Conservation (phyloP, 2,888 invertebrate genomes). For the Trichopria drosophilae region DNA sequence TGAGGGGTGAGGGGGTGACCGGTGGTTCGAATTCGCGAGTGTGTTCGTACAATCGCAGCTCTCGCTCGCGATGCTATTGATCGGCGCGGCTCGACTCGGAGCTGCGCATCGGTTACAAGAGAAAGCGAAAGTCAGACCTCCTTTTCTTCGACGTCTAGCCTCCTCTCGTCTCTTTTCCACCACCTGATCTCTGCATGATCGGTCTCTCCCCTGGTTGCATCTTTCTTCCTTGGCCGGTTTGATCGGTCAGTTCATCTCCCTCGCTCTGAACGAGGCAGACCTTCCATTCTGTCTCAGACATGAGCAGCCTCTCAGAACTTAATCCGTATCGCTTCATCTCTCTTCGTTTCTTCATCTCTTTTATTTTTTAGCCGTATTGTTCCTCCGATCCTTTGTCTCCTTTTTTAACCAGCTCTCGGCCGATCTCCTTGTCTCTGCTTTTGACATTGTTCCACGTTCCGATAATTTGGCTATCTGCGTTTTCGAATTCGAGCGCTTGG, state of each 20-base stretch:
- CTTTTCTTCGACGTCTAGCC: constrained; percentile 46
- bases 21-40: constrained; percentile 8
- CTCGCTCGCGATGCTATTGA: too few relatives aligned
- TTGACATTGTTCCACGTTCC: too few relatives aligned
- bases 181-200: constrained; percentile 46
- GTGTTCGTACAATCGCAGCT: too few relatives aligned
- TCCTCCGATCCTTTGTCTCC: constrained; percentile 44
- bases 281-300: constrained; percentile 38
- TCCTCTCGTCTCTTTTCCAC: constrained; percentile 30
- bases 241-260: constrained; percentile 36
- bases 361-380: constrained; percentile 34
- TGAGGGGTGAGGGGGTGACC: constrained; percentile 4
- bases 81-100: constrained; percentile 45
- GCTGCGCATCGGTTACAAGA: constrained; percentile 39
- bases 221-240: constrained; percentile 42
- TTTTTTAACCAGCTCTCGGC: constrained; percentile 11
- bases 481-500: constrained; percentile 38
- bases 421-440: constrained; percentile 3
- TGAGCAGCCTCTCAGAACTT: constrained; percentile 40
- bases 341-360: constrained; percentile 24
- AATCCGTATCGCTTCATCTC: constrained; percentile 40
- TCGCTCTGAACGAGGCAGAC: constrained; percentile 15
- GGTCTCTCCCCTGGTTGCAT: constrained; percentile 51
- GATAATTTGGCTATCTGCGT: too few relatives aligned
- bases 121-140: constrained; percentile 56